Conservation (phyloP, 2,797 vertebrate species). For the Myripristis murdjan region DNA sequence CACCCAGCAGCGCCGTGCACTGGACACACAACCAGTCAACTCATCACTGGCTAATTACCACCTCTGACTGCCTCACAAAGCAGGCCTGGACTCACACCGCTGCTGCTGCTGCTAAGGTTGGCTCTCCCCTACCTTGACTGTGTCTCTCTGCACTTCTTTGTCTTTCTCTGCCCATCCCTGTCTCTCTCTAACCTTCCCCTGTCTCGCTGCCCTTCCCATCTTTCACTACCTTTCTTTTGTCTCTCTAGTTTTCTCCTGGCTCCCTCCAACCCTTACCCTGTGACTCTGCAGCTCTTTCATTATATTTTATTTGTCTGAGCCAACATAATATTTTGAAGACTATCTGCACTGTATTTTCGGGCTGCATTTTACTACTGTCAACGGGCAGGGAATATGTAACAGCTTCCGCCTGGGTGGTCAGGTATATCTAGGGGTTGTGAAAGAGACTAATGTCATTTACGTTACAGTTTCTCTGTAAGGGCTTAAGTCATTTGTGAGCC, state of each 20-base stretch:
- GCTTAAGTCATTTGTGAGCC: slow-evolving; percentile 68
- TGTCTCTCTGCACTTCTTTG: slow-evolving; percentile 40
- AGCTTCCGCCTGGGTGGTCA: slow-evolving; percentile 52
- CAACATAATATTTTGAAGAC: slow-evolving; percentile 10
- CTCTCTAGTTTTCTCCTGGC: not conserved
- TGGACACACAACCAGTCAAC: slow-evolving; percentile 82
- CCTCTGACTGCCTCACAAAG: slow-evolving; percentile 83
- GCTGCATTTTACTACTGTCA: slow-evolving; percentile 24
- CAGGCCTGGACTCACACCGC: slow-evolving; percentile 70
- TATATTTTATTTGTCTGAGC: slow-evolving; percentile 7
- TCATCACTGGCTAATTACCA: slow-evolving; percentile 87
- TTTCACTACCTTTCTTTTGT: slow-evolving; percentile 32
- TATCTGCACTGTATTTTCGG: slow-evolving; percentile 6
- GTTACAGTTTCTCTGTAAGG: slow-evolving; percentile 58
- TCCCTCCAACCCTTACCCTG: not conserved
- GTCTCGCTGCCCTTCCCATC: not conserved
- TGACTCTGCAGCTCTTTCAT: not conserved
- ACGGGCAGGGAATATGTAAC: slow-evolving; percentile 30
- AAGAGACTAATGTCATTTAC: slow-evolving; percentile 64
- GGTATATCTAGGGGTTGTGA: slow-evolving; percentile 37
- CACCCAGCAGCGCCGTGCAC: slow-evolving; percentile 77
- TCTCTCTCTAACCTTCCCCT: slow-evolving; percentile 6
- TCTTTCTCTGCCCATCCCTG: slow-evolving; percentile 28
- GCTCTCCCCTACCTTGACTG: slow-evolving; percentile 51
- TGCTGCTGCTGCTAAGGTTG: slow-evolving; percentile 52